phyloP scores from a whole-genome alignment of 2,797 vertebrate species.

The Semaprochilodus insignis region DNA sequence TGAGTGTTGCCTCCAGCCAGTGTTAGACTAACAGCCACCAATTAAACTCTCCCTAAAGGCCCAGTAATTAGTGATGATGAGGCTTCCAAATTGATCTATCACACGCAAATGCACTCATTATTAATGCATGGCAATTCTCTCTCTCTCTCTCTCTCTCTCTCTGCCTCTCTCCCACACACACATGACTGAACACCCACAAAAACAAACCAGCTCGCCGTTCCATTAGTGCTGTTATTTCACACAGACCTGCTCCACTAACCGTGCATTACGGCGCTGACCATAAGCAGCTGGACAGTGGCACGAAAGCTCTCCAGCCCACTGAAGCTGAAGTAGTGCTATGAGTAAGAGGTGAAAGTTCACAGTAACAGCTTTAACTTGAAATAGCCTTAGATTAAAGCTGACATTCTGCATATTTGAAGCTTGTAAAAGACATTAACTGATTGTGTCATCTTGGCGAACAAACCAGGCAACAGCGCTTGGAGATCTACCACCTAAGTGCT shows the following conservation, averaged over 20 bases:
- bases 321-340: no score
- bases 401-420: no score
- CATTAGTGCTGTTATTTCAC: not conserved
- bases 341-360: no score
- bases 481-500: no score
- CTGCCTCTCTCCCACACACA: not conserved
- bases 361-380: no score
- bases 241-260: not conserved
- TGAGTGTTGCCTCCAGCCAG: conserved; percentile 27
- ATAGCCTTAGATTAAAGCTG: no score
- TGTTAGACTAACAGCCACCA: conserved; percentile 45
- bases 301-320: no score
- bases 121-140: conserved; percentile 41
- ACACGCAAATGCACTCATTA: conserved; percentile 52
- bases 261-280: not conserved
- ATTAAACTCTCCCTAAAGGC: conserved; percentile 46
- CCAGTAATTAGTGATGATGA: conserved; percentile 51
- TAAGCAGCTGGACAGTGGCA: no score
- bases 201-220: not conserved
- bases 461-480: no score
- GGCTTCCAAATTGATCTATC: conserved; percentile 52
- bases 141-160: conserved; percentile 20
- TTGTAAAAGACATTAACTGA: no score
- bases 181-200: not conserved
- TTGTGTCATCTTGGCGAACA: no score